Evolutionary conservation across 2,113 vertebrate genomes (phyloP).

Genomic region (Anas platyrhynchos): DNA sequence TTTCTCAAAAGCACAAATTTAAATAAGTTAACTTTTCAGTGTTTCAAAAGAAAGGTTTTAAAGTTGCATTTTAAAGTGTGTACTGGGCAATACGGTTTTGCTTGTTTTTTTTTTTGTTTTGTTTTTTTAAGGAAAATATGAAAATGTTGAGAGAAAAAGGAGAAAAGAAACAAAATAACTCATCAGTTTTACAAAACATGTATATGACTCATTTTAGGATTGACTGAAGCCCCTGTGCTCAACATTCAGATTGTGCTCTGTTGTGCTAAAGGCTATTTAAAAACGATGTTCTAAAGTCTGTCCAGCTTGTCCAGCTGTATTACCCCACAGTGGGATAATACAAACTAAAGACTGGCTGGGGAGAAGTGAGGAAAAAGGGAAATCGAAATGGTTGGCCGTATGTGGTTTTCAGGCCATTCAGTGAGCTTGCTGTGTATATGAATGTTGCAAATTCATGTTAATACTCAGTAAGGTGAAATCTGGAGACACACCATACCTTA

Average conservation of each 20-base stretch:
- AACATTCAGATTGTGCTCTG: background rate
- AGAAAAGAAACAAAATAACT: background rate
- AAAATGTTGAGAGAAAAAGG: background rate
- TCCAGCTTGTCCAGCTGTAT: background rate
- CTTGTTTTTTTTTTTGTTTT: too few species aligned
- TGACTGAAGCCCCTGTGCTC: background rate
- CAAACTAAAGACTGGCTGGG: background rate
- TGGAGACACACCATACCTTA: background rate
- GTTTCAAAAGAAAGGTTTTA: background rate
- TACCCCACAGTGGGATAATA: background rate
- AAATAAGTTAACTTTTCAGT: background rate
- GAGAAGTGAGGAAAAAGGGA: background rate
- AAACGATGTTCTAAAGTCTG: background rate
- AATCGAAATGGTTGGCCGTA: background rate
- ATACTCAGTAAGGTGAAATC: background rate
- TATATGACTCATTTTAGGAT: background rate
- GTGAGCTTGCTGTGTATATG: background rate
- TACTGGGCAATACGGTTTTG: background rate
- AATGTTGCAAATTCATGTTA: background rate
- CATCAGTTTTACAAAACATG: background rate
- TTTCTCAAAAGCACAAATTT: background rate
- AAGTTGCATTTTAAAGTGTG: background rate
- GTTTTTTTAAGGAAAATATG: background rate
- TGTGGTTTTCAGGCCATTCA: background rate
- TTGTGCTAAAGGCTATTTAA: background rate